Conservation (phyloP, 2,888 invertebrate species). For the Baccha elongata region DNA sequence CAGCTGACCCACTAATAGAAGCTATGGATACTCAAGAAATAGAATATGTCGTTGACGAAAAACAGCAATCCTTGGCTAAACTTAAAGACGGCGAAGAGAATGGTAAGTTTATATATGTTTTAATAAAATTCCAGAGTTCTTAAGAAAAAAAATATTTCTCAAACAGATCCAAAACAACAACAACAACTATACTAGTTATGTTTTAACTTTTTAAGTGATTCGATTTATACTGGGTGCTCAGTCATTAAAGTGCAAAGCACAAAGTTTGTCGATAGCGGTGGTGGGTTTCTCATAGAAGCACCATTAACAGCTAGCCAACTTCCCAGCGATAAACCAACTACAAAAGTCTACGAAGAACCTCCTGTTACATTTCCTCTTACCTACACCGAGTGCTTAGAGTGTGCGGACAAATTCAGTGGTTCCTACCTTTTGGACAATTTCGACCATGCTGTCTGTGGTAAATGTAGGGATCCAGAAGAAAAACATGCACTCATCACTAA, state of each 20-base stretch:
- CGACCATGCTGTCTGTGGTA: slow-evolving; percentile 80
- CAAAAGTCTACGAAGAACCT: slow-evolving; percentile 79
- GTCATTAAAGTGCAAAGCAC: slow-evolving; percentile 86
- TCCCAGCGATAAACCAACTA: slow-evolving; percentile 11
- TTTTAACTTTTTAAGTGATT: slow-evolving; percentile 77
- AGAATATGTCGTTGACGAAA: no score
- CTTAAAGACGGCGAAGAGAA: no score
- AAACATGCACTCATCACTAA: slow-evolving; percentile 94
- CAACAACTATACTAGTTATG: slow-evolving; percentile 1
- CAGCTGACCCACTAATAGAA: no score
- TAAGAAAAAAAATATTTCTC: no score
- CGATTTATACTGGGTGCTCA: slow-evolving; percentile 82
- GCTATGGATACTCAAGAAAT: no score
- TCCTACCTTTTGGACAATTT: slow-evolving; percentile 91
- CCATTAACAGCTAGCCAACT: slow-evolving; percentile 52
- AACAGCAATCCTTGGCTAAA: no score
- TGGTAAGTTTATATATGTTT: no score
- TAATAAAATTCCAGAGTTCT: no score
- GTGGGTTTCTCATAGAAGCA: slow-evolving; percentile 90
- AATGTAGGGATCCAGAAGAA: slow-evolving; percentile 86
- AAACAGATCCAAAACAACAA: no score
- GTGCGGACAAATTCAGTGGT: slow-evolving; percentile 87
- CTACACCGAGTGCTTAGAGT: slow-evolving; percentile 86
- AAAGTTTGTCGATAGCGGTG: slow-evolving; percentile 90
- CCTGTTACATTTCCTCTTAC: slow-evolving; percentile 79